A percentile compares a stretch with the other conserved stretches of the same genome.
Evolutionary conservation across 2,888 invertebrate species (phyloP).

Genomic region (Agriotes lineatus): DNA sequence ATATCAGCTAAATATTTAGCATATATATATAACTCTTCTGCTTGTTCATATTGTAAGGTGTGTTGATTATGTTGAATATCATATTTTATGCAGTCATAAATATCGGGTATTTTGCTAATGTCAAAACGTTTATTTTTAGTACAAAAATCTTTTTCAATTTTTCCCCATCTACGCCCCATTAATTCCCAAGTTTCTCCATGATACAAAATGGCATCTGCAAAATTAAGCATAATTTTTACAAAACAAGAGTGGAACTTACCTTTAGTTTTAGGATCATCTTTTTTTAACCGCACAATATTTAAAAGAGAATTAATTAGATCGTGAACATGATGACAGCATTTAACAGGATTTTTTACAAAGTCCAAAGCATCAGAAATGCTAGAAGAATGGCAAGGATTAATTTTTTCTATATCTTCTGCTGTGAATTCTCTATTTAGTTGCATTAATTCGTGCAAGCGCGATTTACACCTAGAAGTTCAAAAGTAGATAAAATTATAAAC

Average conservation of each 20-base stretch:
- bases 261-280: constrained; percentile 91
- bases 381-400: constrained; percentile 93
- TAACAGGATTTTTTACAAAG: constrained; percentile 95
- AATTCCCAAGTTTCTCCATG: constrained; percentile 99
- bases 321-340: constrained; percentile 93
- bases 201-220: constrained; percentile 89
- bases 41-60: constrained; percentile 91
- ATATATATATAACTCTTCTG: constrained; percentile 93
- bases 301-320: constrained; percentile 88
- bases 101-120: constrained; percentile 99
- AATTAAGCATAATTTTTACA: background rate
- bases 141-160: constrained; percentile 98
- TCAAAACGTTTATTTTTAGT: constrained; percentile 94
- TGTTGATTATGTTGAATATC: constrained; percentile 98
- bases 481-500: constrained; percentile 9
- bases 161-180: constrained; percentile 97
- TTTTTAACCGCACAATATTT: constrained; percentile 86
- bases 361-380: constrained; percentile 93
- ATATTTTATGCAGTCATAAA: constrained; percentile 99
- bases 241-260: constrained; percentile 64
- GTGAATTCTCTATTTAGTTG: constrained; percentile 91
- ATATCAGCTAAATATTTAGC: constrained; percentile 98
- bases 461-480: constrained; percentile 90
- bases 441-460: constrained; percentile 92
- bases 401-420: constrained; percentile 83